phyloP scores from a whole-genome alignment of 2,888 invertebrate species.

The Drosophila paracracens region DNA sequence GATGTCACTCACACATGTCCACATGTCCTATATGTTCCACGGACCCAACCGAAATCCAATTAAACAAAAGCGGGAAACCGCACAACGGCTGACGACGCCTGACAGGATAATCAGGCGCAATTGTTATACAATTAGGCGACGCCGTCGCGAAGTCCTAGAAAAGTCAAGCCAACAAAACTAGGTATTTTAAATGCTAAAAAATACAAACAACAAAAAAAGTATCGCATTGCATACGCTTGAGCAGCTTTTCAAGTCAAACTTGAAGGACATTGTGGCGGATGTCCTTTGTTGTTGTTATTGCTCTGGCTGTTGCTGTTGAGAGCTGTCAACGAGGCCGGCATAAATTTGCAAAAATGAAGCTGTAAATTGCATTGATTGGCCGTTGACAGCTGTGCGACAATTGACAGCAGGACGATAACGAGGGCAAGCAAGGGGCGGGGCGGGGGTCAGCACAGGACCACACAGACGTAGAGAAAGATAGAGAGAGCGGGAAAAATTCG shows the following conservation, averaged over 20 bases:
- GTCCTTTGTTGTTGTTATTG: slow-evolving; percentile 37
- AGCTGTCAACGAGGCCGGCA: slow-evolving; percentile 61
- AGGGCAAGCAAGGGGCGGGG: slow-evolving; percentile 19
- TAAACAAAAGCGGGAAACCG: slow-evolving; percentile 75
- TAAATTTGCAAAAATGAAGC: slow-evolving; percentile 75
- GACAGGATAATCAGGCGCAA: slow-evolving; percentile 81
- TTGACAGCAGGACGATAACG: slow-evolving; percentile 63
- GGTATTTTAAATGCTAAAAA: slow-evolving; percentile 55
- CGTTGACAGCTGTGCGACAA: slow-evolving; percentile 75
- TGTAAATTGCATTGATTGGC: slow-evolving; percentile 78
- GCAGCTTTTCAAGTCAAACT: slow-evolving; percentile 68
- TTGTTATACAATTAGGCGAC: slow-evolving; percentile 73
- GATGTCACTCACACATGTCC: slow-evolving; percentile 71
- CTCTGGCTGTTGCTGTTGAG: slow-evolving; percentile 28
- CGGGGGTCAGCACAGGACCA: slow-evolving; percentile 24
- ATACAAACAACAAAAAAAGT: slow-evolving; percentile 47
- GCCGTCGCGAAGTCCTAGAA: slow-evolving; percentile 72
- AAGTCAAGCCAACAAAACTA: slow-evolving; percentile 39
- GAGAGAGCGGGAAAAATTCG: slow-evolving; percentile 10
- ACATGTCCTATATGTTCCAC: slow-evolving; percentile 1
- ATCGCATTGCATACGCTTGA: slow-evolving; percentile 75
- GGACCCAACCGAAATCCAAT: slow-evolving; percentile 66
- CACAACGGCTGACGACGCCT: slow-evolving; percentile 67
- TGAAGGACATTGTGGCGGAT: slow-evolving; percentile 61
- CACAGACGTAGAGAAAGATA: slow-evolving; percentile 14